Base-by-base conservation (phyloP, 2,888 invertebrate genomes). In the Habrosyne pyritoides region DNA sequence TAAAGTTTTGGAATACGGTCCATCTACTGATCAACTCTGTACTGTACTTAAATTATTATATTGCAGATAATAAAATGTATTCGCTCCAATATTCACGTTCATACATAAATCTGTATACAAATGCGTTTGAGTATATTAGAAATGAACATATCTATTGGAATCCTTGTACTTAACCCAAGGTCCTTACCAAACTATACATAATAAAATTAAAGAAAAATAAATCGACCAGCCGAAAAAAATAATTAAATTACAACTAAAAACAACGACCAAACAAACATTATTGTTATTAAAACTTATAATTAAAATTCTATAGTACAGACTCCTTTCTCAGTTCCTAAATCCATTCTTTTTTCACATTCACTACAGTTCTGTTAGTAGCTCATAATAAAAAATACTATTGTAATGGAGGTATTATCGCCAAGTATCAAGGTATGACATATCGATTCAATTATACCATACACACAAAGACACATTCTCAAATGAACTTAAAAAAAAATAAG, bases 291-390 rank as follows among this genome's bases (percentile, higher is more conserved):
- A 76, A 78, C 83, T 84, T 85, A 87, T 69, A 59, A 73, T 77
- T 82, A 79, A 76, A 8, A 73, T 68, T 77, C 79, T 88, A 88
- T 87, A 84, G 73, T 87, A 87, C 87, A 89, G 83, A 84, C 83
- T 83, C 77, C 66, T 79, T 67, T 83, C 79, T 77, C 75, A 71
- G 64, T 64, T 62, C 57, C 61, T 68, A 64, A 66, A 67, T 66
- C 62, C 58, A 48, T 53, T 60, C 59, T 57, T 5, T 28, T 14
- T 28, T 42, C 26, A 1, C 4, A 28, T 12, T 30, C n/a, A 36
- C 36, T 5, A 1, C 42, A 18, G 8, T 18, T 2, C 14, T 0
- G 18, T 42, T 42, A 18, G 42, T 42, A 18, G 42, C n/a, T 12
- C 4, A n/a, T 18, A 14, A 18, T 18, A 33, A 42, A 42, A 14